Base-by-base conservation (phyloP, 2,113 vertebrate genomes). In the Merops nubicus region DNA sequence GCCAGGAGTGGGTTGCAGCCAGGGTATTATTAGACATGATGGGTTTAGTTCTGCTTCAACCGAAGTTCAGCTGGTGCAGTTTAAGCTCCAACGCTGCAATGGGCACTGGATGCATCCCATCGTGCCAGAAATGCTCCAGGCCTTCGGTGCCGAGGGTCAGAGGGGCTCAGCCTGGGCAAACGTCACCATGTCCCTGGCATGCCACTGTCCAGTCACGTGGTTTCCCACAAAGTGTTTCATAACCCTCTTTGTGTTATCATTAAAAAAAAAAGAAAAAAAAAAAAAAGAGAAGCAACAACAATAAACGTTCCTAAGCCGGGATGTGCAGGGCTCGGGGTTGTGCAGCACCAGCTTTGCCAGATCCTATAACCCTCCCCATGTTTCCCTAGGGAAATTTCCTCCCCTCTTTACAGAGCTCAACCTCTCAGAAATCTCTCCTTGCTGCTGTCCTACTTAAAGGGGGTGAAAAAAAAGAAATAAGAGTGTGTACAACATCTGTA, bases 71-170 rank as follows among this genome's bases (percentile, higher is more conserved):
- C 17, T 9, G 43, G 34, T 72, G 67, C 48, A 45, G 77, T 50
- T 36, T 17, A 82, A 88, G 60, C 40, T 51, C 74, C 4, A 5
- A 6, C 1, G 4, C 62, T 5, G 1, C 2, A 3, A 33, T 7
- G 21, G 65, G 23, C 0, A 0, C n/a, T 69, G 91, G 56, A n/a
- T n/a, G 15, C 2, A 12, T 36, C 73, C 68, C 2, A 1, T 57
- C 76, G 76, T 6, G 8, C 40, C 53, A 62, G 40, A 34, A 59
- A 34, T 0, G 2, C 19, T 72, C 28, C 0, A 0, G 34, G 16
- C 2, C 0, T 6, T 88, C 3, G 1, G 34, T 82, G 45, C 47
- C 0, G 0, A 50, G 76, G 42, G 34, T 21, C 1, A 1, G 29
- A 59, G 51, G 33, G 28, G 15, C 67, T 31, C 82, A 74, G 45